Conservation (phyloP, 2,888 invertebrate genomes). For the Sicus ferrugineus region DNA sequence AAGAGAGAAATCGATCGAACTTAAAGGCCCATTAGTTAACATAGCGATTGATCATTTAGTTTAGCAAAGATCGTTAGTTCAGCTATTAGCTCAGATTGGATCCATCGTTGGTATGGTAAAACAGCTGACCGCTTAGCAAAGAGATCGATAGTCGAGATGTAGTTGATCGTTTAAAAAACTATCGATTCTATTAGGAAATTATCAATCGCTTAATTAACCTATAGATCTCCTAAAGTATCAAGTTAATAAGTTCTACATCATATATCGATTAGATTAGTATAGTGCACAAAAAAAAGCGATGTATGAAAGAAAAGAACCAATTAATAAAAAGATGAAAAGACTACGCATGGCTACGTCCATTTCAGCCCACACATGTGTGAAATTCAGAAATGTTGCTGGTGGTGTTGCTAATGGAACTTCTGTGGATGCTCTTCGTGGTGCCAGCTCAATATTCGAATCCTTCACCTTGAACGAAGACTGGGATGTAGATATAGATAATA, state of each 20-base stretch:
- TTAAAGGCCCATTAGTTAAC: not conserved
- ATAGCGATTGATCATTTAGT: not conserved
- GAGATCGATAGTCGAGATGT: too few species aligned
- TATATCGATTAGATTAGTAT: not conserved
- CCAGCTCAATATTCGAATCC: conserved; percentile 41
- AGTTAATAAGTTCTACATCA: not conserved
- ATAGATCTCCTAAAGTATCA: not conserved
- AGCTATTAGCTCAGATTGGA: too few species aligned
- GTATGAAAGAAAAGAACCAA: conserved; percentile 39
- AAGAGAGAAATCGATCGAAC: too few species aligned
- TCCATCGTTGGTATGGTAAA: too few species aligned
- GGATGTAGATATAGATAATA: conserved; percentile 51
- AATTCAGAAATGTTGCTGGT: conserved; percentile 39
- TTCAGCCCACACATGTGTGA: conserved; percentile 46
- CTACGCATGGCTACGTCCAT: conserved; percentile 45
- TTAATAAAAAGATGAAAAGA: conserved; percentile 39
- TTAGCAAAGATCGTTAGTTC: not conserved
- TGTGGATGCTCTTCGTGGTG: conserved; percentile 31
- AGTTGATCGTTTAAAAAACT: too few species aligned
- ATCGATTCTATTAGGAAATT: not conserved
- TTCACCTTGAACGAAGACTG: conserved; percentile 55
- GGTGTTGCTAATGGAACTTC: conserved; percentile 19
- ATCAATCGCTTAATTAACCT: not conserved
- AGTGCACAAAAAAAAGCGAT: conserved; percentile 34
- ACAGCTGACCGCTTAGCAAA: too few species aligned